Percentiles rank a stretch among this genome's conserved stretches.
Conservation (phyloP, 1,140 invertebrate species). For the Meloidogyne exigua region DNA sequence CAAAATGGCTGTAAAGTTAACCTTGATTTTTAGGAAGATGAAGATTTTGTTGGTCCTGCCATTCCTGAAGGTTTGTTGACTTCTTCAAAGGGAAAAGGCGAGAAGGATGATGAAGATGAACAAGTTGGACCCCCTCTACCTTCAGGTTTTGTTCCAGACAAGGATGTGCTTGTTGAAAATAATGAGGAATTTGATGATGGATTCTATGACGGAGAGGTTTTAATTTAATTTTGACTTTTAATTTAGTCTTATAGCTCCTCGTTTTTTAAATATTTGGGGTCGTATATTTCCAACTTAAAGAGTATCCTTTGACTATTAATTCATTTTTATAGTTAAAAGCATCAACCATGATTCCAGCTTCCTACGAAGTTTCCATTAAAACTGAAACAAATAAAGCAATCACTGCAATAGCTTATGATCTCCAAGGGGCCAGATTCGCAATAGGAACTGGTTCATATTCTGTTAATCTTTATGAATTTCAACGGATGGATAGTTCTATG, state of each 20-base stretch:
- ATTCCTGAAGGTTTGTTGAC: conserved; percentile 19
- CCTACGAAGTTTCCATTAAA: conserved; percentile 43
- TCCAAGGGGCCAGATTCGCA: conserved; percentile 83
- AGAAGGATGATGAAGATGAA: conserved; percentile 34
- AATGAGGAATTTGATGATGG: conserved; percentile 19
- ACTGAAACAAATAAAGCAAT: conserved; percentile 52
- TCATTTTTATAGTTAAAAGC: conserved; percentile 43
- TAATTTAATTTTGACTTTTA: not conserved
- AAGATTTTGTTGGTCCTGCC: conserved; percentile 19
- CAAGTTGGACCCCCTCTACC: conserved; percentile 48
- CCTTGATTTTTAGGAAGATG: conserved; percentile 12
- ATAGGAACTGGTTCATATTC: conserved; percentile 90
- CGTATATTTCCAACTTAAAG: too few relatives aligned
- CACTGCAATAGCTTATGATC: conserved; percentile 82
- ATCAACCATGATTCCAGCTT: conserved; percentile 46
- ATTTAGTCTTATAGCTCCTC: not conserved
- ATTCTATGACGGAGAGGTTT: conserved; percentile 39
- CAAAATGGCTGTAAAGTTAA: too few relatives aligned
- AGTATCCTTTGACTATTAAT: too few relatives aligned
- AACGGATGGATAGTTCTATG: conserved; percentile 88
- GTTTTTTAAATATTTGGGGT: too few relatives aligned
- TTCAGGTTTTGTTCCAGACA: conserved; percentile 42
- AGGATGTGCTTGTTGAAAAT: conserved; percentile 28
- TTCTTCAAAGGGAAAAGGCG: not conserved
- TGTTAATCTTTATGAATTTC: conserved; percentile 94